Evolutionary conservation across 1,140 invertebrate genomes (phyloP), one percentile per base, ranked within the genome.

Genomic region (Cotesia glomerata): DNA sequence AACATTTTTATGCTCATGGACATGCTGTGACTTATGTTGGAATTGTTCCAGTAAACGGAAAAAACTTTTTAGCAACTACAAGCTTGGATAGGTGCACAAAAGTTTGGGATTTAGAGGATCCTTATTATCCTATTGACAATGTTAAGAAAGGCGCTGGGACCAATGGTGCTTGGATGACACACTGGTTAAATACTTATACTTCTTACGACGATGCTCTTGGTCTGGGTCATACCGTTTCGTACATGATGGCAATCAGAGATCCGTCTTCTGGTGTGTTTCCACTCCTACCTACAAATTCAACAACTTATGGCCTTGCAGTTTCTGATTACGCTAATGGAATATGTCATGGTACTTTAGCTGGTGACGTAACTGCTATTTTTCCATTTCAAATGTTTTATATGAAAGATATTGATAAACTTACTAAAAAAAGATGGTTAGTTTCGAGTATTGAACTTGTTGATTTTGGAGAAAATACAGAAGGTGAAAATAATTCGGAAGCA

Each of bases 21-120:
- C 82, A 85, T 51, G 66, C 82, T 56, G 77, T 89, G 45, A 86
- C 77, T 69, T 82, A 85, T 76, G 66, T 89, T 16, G 76, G 69
- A 11, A 76, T 88, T 39, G 74, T 86, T 71, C 85, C 86, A 11
- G 82, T 84, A 65, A 79, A 80, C 11, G 78, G 81, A 54, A 78
- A 80, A 39, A 75, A 81, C 62, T 88, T 80, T 76, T 76, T 89
- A 51, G 82, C 84, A 13, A 86, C 87, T 9, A 83, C 77, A 5
- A 84, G 88, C 63, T 62, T 83, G 35, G 89, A 90, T 74, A 85
- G 86, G 74, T 78, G 26, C 11, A 74, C 49, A 80, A 84, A 89
- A 80, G 77, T 88, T 75, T 90, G 89, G 89, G 84, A 89, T 71
- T 74, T 88, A 9, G 82, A 88, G 71, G 79, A 88, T 70, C 78